Conservation (phyloP, 2,797 vertebrate genomes). For the Acipenser oxyrinchus region DNA sequence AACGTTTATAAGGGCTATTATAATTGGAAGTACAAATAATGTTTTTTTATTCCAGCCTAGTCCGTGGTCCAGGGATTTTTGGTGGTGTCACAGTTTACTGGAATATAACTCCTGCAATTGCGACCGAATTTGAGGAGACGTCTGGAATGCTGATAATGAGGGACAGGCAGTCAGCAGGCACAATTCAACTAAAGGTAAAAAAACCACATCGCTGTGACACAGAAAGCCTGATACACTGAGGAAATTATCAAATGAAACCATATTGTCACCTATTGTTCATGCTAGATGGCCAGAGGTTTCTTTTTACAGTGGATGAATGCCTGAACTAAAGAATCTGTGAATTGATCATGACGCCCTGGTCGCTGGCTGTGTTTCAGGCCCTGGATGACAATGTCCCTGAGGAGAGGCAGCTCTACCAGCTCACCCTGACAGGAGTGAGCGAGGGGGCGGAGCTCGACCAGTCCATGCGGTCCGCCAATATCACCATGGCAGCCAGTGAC, state of each 20-base stretch:
- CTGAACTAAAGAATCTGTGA: too few species aligned
- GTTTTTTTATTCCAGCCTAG: constrained; percentile 53
- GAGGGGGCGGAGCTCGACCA: constrained; percentile 63
- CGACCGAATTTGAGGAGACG: constrained; percentile 70
- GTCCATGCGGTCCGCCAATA: constrained; percentile 49
- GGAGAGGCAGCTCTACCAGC: constrained; percentile 66
- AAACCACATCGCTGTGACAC: neutral
- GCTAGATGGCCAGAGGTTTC: neutral
- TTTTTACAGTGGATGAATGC: neutral
- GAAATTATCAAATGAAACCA: too few species aligned
- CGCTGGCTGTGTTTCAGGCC: constrained; percentile 48
- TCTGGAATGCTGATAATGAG: constrained; percentile 71
- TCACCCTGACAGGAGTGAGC: constrained; percentile 67
- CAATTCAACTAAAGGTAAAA: constrained; percentile 74
- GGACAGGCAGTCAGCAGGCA: constrained; percentile 72
- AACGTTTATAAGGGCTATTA: neutral
- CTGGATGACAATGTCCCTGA: constrained; percentile 77
- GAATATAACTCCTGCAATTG: constrained; percentile 73
- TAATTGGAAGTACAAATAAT: too few species aligned
- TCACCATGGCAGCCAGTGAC: constrained; percentile 89
- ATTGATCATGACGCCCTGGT: neutral
- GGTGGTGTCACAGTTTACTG: constrained; percentile 75
- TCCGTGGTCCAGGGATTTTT: constrained; percentile 77
- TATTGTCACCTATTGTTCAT: neutral
- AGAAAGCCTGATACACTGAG: too few species aligned